Evolutionary conservation across 2,797 vertebrate genomes (phyloP).

Genomic region (Cryptoblepharus egeriae): DNA sequence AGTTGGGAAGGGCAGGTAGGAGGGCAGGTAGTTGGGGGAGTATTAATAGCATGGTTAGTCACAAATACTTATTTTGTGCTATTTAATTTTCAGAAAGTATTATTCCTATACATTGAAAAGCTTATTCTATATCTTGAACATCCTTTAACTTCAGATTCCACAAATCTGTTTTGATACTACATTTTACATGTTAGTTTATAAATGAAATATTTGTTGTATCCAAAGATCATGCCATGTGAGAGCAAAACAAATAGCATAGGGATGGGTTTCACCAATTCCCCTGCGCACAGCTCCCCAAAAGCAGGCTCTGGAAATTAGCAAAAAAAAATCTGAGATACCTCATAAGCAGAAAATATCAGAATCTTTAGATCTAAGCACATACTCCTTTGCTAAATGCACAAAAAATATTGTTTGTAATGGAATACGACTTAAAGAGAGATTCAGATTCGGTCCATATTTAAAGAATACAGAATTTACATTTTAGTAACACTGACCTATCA

Average conservation of each 20-base stretch:
- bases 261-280: no score
- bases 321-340: neutral
- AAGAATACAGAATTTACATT: no score
- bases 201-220: neutral
- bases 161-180: neutral
- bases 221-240: neutral
- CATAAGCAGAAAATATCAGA: neutral
- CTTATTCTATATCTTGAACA: slow-evolving; percentile 1
- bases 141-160: neutral
- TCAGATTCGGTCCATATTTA: neutral
- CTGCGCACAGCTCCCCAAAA: no score
- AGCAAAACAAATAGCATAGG: no score
- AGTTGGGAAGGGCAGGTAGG: neutral
- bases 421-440: neutral
- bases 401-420: neutral
- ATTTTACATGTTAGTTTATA: neutral
- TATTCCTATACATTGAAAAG: slow-evolving; percentile 6
- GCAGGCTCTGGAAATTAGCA: no score
- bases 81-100: slow-evolving; percentile 13
- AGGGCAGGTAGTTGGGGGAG: neutral
- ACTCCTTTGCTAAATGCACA: neutral
- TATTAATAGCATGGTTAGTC: neutral
- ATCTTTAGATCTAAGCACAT: neutral
- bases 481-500: no score
- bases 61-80: neutral